Percentiles rank a stretch among this genome's conserved stretches.
Evolutionary conservation across 2,888 invertebrate genomes (phyloP).

Genomic region (Brachycybe producta): DNA sequence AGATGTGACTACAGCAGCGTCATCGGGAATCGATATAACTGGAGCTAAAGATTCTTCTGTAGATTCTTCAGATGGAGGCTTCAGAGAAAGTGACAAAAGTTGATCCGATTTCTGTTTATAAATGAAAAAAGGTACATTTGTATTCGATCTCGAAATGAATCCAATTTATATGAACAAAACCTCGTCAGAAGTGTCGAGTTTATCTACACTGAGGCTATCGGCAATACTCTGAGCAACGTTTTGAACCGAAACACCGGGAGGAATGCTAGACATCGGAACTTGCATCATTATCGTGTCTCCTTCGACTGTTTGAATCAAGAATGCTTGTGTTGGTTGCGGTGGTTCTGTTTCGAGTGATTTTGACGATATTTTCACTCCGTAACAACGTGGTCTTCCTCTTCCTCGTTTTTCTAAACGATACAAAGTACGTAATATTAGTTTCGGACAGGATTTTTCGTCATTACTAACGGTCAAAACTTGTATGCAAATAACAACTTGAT

Average conservation of each 20-base stretch:
- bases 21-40: no score
- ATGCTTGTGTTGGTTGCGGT: constrained; percentile 26
- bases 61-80: neutral
- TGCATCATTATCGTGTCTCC: constrained; percentile 34
- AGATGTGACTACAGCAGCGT: no score
- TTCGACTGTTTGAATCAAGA: constrained; percentile 32
- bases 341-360: neutral
- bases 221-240: constrained; percentile 20
- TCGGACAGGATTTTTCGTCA: neutral
- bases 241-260: constrained; percentile 20
- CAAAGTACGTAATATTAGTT: neutral
- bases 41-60: no score
- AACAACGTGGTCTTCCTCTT: constrained; percentile 32
- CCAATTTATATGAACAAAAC: neutral
- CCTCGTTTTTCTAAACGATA: constrained; percentile 28
- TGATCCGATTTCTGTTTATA: neutral
- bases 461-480: no score
- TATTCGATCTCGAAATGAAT: no score
- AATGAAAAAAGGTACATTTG: no score
- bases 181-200: no score
- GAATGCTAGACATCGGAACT: constrained; percentile 23
- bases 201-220: constrained; percentile 1
- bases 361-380: constrained; percentile 25
- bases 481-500: no score
- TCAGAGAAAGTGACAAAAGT: neutral